Evolutionary conservation across 1,140 invertebrate genomes (phyloP), one percentile per base, ranked within the genome.

Genomic region (Ganaspis sp.): DNA sequence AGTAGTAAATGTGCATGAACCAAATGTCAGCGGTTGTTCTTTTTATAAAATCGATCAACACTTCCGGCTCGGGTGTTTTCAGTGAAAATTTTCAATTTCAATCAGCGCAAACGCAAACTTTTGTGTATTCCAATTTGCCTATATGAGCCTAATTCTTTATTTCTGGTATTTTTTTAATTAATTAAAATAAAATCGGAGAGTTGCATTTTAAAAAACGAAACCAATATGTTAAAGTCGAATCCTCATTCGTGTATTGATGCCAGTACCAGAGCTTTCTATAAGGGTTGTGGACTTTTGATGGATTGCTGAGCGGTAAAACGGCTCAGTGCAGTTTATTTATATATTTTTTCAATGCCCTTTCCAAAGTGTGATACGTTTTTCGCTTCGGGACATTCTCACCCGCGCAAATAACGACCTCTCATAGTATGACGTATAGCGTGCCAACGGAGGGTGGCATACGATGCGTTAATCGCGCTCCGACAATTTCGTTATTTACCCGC

Each of bases 361-460:
- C 23, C 58, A 23, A 11, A 26, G 58, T 64, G 23, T 34, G 23
- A 64, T 64, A 15, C 26, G 23, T 64, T 64, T 64, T 64, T 64
- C 26, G 58, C 58, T 64, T 64, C 58, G 23, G 58, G 58, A 64
- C 26, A 64, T 64, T 64, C 26, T 64, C 58, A 64, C 58, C 58
- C 58, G 23, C 58, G 26, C 26, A 64, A 64, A 64, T 64, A 29
- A 64, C 26, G 23, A 29, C 15, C 58, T 64, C 58, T 29, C 26
- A 26, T 64, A 9, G 58, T 64, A 64, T 64, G 58, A 64, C 58
- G 58, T 64, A 64, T 64, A 64, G 58, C 23, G 58, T 64, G 58
- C 23, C 58, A 64, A 34, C 58, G 58, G 15, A 64, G 58, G 58
- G 58, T 64, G 58, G 23, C 58, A 64, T 5, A n/a, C 58, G 58